Evolutionary conservation across 2,113 vertebrate genomes (phyloP), one percentile per base, ranked within the genome.

Genomic region (Hystrix brachyura): DNA sequence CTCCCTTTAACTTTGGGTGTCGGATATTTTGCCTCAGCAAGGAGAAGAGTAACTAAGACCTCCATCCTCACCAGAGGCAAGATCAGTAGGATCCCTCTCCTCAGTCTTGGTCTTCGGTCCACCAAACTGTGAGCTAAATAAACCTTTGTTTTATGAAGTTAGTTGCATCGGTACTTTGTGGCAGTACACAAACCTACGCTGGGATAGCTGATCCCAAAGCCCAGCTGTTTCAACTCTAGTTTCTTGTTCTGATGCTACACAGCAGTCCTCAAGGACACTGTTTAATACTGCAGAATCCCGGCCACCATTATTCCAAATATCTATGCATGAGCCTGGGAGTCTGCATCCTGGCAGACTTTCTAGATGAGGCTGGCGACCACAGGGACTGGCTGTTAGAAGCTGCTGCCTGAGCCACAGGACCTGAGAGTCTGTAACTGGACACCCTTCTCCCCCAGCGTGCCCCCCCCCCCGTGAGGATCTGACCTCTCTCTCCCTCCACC

Each of bases 361-460:
- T 29, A 27, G 48, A 57, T 23, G 19, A 57, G 12, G 1, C 15
- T 11, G 13, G 23, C 46, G 23, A 11, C 5, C 11, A 60, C 46
- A 71, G 57, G 8, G 55, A 23, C 57, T 19, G 7, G 34, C 29
- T 32, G 57, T 53, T 10, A 51, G 71, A 72, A 48, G 38, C 9
- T 7, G 1, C 9, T 12, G 13, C 32, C 34, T 57, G 23, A 2
- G 29, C 21, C 32, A 46, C 21, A 12, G 0, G 7, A 21, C 27
- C 60, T 53, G 53, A 0, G 84, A 55, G 13, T 65, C 71, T 80
- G 23, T 7, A 59, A 15, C 60, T 13, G 8, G 18, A 48, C 23
- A 38, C 27, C 32, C 43, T 19, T 82, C 55, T 8, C 2, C 34
- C 4, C 4, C n/a, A 38, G 38, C 38, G 38, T 2, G 2, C 27